Base-by-base conservation (phyloP, 2,888 invertebrate species). In the Prosopocoilus inquinatus region DNA sequence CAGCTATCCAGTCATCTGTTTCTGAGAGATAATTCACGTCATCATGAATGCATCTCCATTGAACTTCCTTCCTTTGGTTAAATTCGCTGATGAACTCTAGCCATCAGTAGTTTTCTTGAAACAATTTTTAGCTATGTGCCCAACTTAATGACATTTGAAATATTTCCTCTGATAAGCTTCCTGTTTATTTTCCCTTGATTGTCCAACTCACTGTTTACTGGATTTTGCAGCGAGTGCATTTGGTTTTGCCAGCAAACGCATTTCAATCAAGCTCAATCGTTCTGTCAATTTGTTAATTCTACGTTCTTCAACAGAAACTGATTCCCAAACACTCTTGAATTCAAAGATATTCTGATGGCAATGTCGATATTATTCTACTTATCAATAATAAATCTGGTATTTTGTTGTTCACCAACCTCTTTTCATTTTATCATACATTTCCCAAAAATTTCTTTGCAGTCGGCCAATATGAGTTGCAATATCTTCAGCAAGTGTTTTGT, bases 301-400 rank as follows among this genome's bases (percentile, higher is more conserved):
- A 39, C 55, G 48, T 28, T 59, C 53, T 13, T 36, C 36, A n/a
- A 58, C 33, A 13, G 58, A 49, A 2, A 57, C 47, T 3, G 52
- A 52, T 32, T 58, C 58, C 53, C 53, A 53, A 13, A 60, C 57
- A 51, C 60, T 60, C 48, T 57, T 57, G 36, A 60, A 60, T 36
- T 60, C 60, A 35, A 59, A 51, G 15, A 47, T 52, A 8, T 11
- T n/a, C n/a, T n/a, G n/a, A 7, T 9, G 52, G 55, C 3, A 55
- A 43, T 36, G 53, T 57, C 13, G 58, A 55, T 44, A 59, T 59
- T 11, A 54, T 41, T 7, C 60, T 44, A 43, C 60, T 59, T 59
- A 58, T 62, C 28, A 62, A n/a, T n/a, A n/a, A n/a, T n/a, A n/a
- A n/a, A 44, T 63, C 59, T 8, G 57, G 60, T 32, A 62, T 15